Percentiles rank a stretch among this genome's conserved stretches.
Conservation (phyloP, 2,113 vertebrate genomes). For the Dunckerocampus dactyliophorus region DNA sequence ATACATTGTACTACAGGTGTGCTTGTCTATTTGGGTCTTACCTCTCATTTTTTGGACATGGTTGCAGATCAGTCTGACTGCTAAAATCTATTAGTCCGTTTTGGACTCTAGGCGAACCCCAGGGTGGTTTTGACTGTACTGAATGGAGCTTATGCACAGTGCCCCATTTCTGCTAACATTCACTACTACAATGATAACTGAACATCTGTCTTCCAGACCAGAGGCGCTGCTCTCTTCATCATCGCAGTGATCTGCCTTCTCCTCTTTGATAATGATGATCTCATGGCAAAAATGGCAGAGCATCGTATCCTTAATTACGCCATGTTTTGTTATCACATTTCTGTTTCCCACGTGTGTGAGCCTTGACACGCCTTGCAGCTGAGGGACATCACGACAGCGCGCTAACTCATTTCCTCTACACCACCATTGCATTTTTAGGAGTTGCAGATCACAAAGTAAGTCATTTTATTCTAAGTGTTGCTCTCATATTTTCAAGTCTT, state of each 20-base stretch:
- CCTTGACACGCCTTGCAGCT: constrained; percentile 79
- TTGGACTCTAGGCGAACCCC: too few relatives aligned
- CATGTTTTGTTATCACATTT: neutral
- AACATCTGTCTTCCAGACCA: constrained; percentile 73
- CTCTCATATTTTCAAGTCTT: neutral
- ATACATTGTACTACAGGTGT: too few relatives aligned
- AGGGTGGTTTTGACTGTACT: too few relatives aligned
- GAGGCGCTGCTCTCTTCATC: constrained; percentile 95
- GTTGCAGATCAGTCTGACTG: neutral
- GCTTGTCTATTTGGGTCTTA: too few relatives aligned
- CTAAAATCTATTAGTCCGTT: too few relatives aligned
- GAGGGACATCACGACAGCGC: constrained; percentile 97
- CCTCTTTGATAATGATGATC: constrained; percentile 97
- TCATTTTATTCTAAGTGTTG: neutral
- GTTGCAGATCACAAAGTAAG: constrained; percentile 96
- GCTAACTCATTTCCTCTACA: constrained; percentile 92
- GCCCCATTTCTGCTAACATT: neutral
- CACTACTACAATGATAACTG: neutral
- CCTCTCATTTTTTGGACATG: neutral
- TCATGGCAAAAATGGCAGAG: constrained; percentile 98
- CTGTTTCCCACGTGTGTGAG: constrained; percentile 16
- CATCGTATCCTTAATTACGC: constrained; percentile 90
- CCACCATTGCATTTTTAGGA: constrained; percentile 87
- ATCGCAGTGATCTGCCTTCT: constrained; percentile 93
- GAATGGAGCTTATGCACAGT: too few relatives aligned